Evolutionary conservation across 1,140 invertebrate species (phyloP).

Genomic region (Drosophila neocordata): DNA sequence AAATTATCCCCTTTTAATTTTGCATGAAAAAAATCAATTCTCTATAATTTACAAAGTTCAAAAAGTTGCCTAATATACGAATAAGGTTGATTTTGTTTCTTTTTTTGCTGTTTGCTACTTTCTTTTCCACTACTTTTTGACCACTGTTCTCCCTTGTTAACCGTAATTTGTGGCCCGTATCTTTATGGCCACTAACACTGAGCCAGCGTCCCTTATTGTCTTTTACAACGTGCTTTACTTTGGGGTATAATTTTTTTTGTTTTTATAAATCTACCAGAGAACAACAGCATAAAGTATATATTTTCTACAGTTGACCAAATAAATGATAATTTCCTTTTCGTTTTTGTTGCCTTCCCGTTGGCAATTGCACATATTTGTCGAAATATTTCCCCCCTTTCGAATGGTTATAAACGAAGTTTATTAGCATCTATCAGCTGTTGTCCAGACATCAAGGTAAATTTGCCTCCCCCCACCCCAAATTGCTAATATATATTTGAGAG

Average conservation of each 20-base stretch:
- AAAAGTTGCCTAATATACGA: not conserved
- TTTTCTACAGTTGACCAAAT: not conserved
- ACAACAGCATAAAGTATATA: not conserved
- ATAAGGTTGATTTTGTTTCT: too few species aligned
- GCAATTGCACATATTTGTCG: not conserved
- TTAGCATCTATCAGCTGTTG: slow-evolving; percentile 5
- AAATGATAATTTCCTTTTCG: not conserved
- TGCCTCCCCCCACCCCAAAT: too few species aligned
- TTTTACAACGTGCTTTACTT: slow-evolving; percentile 58
- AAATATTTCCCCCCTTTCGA: not conserved
- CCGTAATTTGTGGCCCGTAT: slow-evolving; percentile 54
- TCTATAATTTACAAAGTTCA: not conserved
- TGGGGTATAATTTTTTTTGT: slow-evolving; percentile 24
- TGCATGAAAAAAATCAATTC: not conserved
- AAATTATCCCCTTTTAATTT: not conserved
- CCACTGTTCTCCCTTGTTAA: slow-evolving; percentile 39
- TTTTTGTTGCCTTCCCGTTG: not conserved
- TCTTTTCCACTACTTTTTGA: not conserved
- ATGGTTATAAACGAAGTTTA: not conserved
- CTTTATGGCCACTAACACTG: slow-evolving; percentile 39
- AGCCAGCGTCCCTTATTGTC: slow-evolving; percentile 29
- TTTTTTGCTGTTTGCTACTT: too few species aligned
- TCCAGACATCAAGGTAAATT: slow-evolving; percentile 1
- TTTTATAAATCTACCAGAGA: not conserved
- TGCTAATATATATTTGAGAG: too few species aligned